Evolutionary conservation across 2,888 invertebrate species (phyloP).

Genomic region (Ligdia adustata): DNA sequence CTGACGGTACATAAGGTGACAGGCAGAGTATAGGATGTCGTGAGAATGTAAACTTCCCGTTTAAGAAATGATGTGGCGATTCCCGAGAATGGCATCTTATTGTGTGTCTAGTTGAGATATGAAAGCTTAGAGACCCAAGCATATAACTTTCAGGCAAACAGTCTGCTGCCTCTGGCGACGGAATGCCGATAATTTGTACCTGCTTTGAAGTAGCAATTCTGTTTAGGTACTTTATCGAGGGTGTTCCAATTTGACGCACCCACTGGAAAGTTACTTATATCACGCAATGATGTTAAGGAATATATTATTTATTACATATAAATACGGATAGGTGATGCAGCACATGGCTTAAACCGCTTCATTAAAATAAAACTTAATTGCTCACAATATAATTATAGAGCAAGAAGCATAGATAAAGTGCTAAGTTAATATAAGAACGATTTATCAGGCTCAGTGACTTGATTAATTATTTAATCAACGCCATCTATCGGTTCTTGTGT

Average conservation of each 20-base stretch:
- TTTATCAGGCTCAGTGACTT: conserved; percentile 47
- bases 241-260: not conserved
- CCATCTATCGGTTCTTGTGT: conserved; percentile 67
- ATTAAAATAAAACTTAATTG: too few relatives aligned
- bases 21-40: conserved; percentile 36
- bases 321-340: too few relatives aligned
- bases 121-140: conserved; percentile 17
- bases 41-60: conserved; percentile 38
- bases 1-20: conserved; percentile 33
- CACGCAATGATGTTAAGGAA: not conserved
- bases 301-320: too few relatives aligned
- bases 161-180: conserved; percentile 12
- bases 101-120: conserved; percentile 33
- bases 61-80: conserved; percentile 38
- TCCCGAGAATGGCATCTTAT: conserved; percentile 31
- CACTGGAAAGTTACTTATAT: not conserved
- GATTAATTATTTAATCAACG: conserved; percentile 77
- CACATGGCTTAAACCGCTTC: too few relatives aligned
- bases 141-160: conserved; percentile 31
- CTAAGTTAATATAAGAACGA: conserved; percentile 27
- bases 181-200: conserved; percentile 24
- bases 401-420: too few relatives aligned
- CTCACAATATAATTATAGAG: too few relatives aligned
- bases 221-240: conserved; percentile 5
- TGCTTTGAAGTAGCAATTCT: conserved; percentile 16